Conservation (phyloP, 2,797 vertebrate genomes). For the Sorex maritimensis region DNA sequence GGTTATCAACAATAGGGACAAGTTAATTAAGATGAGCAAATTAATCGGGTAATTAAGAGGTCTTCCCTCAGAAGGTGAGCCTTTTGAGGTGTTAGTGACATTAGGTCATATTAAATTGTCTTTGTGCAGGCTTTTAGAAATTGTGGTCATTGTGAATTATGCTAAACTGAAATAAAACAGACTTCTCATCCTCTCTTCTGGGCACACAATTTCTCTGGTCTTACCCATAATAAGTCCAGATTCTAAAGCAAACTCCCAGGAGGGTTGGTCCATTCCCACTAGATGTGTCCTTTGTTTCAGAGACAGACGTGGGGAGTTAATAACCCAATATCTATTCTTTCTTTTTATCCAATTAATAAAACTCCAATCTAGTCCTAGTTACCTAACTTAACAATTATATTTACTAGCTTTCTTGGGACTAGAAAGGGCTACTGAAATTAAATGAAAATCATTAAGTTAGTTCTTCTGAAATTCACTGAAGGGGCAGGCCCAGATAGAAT, state of each 20-base stretch:
- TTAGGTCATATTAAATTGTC: constrained; percentile 65
- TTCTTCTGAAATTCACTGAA: neutral
- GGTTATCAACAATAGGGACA: constrained; percentile 82
- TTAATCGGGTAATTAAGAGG: constrained; percentile 84
- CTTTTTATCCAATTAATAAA: constrained; percentile 41
- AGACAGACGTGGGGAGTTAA: neutral
- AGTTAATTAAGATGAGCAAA: constrained; percentile 86
- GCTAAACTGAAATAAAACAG: neutral
- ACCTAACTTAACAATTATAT: neutral
- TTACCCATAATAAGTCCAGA: neutral
- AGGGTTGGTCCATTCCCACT: neutral
- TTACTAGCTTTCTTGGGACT: constrained; percentile 61
- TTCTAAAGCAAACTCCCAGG: neutral
- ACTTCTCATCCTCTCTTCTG: neutral
- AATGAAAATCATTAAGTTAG: neutral
- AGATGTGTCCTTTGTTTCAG: neutral
- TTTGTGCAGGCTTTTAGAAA: constrained; percentile 18
- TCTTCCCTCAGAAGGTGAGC: constrained; percentile 74
- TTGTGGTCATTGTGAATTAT: neutral
- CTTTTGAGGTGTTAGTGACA: constrained; percentile 59
- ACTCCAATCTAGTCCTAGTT: neutral
- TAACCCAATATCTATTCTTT: neutral
- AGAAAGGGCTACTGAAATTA: constrained; percentile 16
- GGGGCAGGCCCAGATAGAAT: neutral
- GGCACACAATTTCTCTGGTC: constrained; percentile 20